These are phyloP conservation scores for Anhinga rufa DNA, from an alignment of 2,113 vertebrate genomes.

Conservation along the genomic window DNA sequence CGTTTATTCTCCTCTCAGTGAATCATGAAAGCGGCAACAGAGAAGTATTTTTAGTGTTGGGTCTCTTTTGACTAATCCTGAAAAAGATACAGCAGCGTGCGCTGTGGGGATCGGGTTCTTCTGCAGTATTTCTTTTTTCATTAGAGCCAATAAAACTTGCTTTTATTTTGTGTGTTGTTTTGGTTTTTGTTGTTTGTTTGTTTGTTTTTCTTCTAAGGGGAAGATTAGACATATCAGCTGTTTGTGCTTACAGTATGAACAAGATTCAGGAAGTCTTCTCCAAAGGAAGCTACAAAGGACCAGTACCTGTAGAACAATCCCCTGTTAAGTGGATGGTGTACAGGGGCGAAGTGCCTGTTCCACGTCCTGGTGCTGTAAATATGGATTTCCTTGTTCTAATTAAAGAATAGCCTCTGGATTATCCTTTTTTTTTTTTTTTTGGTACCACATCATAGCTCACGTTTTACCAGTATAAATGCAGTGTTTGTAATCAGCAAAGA, in stretches of 20 bases:
- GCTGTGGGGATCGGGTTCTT: neutral
- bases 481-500: neutral
- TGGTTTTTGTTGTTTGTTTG: neutral
- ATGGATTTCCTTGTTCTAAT: neutral
- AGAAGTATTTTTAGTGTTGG: neutral
- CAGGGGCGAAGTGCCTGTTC: constrained; percentile 71
- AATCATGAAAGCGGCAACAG: neutral
- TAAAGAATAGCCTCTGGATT: neutral
- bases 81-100: neutral
- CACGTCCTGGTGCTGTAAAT: constrained; percentile 77
- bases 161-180: neutral
- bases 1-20: neutral
- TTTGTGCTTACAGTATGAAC: constrained; percentile 62
- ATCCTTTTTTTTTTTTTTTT: too few species aligned
- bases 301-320: constrained; percentile 58
- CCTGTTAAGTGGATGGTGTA: constrained; percentile 73
- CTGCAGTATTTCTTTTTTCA: neutral
- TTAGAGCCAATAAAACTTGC: neutral
- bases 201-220: constrained; percentile 46
- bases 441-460: neutral
- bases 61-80: neutral
- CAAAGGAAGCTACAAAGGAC: constrained; percentile 74
- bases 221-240: constrained; percentile 66
- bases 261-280: constrained; percentile 67
- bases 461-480: neutral